Evolutionary conservation across 2,888 invertebrate genomes (phyloP).

Genomic region (Pristionchus maxplancki): DNA sequence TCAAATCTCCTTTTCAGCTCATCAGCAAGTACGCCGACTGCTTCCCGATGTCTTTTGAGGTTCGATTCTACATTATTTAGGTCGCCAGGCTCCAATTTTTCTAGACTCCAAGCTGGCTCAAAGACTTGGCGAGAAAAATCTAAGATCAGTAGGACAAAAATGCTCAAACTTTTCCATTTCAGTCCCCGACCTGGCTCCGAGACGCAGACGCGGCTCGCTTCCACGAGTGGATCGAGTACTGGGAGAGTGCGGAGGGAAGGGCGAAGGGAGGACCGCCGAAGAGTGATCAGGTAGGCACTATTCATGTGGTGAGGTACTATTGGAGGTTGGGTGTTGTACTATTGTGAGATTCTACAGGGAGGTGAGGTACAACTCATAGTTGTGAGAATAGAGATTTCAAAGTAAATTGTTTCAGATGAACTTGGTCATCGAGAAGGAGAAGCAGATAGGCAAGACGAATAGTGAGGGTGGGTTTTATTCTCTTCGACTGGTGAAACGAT

Average conservation of each 20-base stretch:
- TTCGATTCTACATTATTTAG: not conserved
- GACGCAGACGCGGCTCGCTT: not conserved
- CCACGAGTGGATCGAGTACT: constrained; percentile 29
- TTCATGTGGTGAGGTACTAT: too few relatives aligned
- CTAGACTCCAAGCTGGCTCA: too few relatives aligned
- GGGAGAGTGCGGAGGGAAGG: constrained; percentile 29
- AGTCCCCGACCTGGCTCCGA: constrained; percentile 5
- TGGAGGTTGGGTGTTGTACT: too few relatives aligned
- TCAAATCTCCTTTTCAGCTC: not conserved
- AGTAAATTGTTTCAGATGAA: not conserved
- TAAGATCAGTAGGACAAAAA: too few relatives aligned
- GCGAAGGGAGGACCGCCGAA: constrained; percentile 7
- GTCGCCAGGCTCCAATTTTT: too few relatives aligned
- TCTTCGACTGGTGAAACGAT: too few relatives aligned
- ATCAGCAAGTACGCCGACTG: not conserved
- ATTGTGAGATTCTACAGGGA: too few relatives aligned
- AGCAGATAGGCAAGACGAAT: not conserved
- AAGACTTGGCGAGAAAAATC: too few relatives aligned
- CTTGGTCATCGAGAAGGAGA: not conserved
- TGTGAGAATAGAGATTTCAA: too few relatives aligned
- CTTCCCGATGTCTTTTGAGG: not conserved
- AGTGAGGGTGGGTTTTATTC: not conserved
- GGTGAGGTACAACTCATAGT: too few relatives aligned
- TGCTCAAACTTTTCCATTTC: not conserved
- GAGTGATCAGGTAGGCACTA: not conserved